Base-by-base conservation (phyloP, 92 coral and sea anemone species). In the Zoanthus sansibaricus region DNA sequence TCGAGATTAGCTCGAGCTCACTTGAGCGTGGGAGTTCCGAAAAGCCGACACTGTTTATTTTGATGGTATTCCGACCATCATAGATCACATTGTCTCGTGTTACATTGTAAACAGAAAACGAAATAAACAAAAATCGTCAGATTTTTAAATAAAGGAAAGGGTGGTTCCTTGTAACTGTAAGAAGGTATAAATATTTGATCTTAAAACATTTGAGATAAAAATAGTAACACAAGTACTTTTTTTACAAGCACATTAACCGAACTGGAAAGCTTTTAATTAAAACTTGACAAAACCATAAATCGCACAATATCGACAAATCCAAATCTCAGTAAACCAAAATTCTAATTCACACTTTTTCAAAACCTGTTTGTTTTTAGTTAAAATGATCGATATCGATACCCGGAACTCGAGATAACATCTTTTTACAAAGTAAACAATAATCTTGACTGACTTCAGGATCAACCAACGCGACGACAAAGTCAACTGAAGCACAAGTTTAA, bases 1-100 rank as follows among this genome's bases (percentile, higher is more conserved):
- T 62, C 80, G 62, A 76, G 62, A 21, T 49, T 55, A 76, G 68
- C 66, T 76, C 82, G 82, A 76, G 58, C 42, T n/a, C 0, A 48
- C 59, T 46, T 49, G 9, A 7, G 80, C 30, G 85, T 47, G 16
- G 85, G 85, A 55, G 85, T 80, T 47, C 75, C 85, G 61, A 18
- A 45, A 78, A 62, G 4, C 71, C 18, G 78, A 46, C n/a, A 45
- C 47, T 44, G 37, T 16, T 9, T 47, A 62, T 25, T 25, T 25
- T 25, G 25, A n/a, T n/a, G 46, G 68, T 12, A 7, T 55, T 46
- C 11, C 66, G 21, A 62, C 48, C 75, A 45, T 11, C 72, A 48
- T 20, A 66, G 47, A n/a, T 14, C 52, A 4, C n/a, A 12, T 6
- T n/a, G 59, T 67, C 58, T 80, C 73, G 52, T 20, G 73, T 80